Conservation (phyloP, 2,113 vertebrate genomes). For the Scolopax mira region DNA sequence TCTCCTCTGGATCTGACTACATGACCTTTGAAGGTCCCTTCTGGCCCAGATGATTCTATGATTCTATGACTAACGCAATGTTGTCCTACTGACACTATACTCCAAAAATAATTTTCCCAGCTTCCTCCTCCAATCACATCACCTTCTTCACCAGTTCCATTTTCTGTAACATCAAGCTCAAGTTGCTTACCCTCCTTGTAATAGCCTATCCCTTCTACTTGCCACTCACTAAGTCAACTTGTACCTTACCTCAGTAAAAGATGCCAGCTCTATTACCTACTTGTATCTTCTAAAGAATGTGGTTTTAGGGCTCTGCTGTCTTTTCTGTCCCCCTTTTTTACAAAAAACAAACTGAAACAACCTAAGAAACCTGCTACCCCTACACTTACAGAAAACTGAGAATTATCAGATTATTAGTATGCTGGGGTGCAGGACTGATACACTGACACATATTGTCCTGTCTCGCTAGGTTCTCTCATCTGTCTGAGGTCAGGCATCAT, state of each 20-base stretch:
- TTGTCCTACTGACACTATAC: neutral
- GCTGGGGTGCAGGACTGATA: neutral
- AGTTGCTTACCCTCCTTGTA: neutral
- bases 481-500: neutral
- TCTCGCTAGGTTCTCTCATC: neutral
- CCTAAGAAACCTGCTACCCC: neutral
- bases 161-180: neutral
- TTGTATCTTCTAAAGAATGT: neutral
- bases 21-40: no score
- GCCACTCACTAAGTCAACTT: neutral
- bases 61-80: neutral
- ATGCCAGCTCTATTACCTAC: neutral
- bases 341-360: no score
- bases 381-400: neutral
- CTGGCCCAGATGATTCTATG: no score
- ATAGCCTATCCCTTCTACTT: neutral
- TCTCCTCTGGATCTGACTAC: neutral
- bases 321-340: neutral
- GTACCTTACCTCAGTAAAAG: neutral
- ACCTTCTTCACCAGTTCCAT: neutral
- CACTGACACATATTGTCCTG: neutral
- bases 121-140: neutral
- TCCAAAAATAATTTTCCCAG: neutral
- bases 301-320: neutral
- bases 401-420: neutral